Base-by-base conservation (phyloP, 2,113 vertebrate genomes). In the Spheniscus mendiculus region DNA sequence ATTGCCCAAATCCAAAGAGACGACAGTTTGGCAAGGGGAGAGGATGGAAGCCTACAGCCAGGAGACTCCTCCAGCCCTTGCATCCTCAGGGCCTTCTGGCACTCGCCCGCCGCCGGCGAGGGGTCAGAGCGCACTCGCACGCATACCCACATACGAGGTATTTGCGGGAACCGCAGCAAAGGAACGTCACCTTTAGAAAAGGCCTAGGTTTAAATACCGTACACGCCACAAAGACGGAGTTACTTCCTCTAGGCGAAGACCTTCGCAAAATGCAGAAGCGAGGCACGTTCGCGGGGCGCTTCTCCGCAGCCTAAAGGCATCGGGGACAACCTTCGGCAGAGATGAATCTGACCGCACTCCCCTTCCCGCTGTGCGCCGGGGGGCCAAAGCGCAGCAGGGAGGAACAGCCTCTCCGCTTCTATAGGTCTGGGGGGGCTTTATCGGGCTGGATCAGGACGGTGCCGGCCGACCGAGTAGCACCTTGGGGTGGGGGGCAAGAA, bases 141-240 rank as follows among this genome's bases (percentile, higher is more conserved):
- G 4, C 1, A 0, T 10, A 29, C 3, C 42, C 63, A 38, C 8
- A 2, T 6, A 21, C 15, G 30, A 80, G 45, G 5, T 20, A 5
- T 18, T 36, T 25, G 6, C 12, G 11, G 6, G 56, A 85, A 45
- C 26, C 26, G 36, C 18, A 44, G n/a, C 16, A 4, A 69, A 52
- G 13, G 27, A 50, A 25, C 52, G 45, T 52, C 69, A 32, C 22
- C 34, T 38, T 13, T 0, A 85, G 78, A 32, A 73, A 47, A 76
- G 30, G 27, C 30, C 30, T 6, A 18, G 38, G 14, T 50, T 63
- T 49, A 63, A 40, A 25, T 2, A 21, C 10, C 0, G 1, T 5
- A 10, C 11, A 2, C 3, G 3, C 27, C 61, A 40, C 21, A 30
- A 17, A 30, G 26, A 7, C 47, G 21, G 21, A 45, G 34, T 13